These are phyloP conservation scores for Dromaius novaehollandiae DNA, from an alignment of 2,113 vertebrate genomes.

Conservation along the genomic window DNA sequence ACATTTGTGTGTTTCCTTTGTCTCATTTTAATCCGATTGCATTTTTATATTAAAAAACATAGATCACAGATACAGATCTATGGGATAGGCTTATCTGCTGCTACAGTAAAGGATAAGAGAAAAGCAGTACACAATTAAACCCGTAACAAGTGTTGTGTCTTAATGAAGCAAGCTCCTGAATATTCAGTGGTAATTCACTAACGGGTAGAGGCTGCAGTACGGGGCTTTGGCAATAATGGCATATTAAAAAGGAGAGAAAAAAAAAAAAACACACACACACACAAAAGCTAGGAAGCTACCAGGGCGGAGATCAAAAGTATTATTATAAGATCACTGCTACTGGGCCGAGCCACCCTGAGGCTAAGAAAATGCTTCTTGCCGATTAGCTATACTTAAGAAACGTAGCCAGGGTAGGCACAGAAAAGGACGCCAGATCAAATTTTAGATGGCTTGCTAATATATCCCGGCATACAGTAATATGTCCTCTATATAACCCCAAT, in stretches of 20 bases:
- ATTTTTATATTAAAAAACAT: slow-evolving; percentile 32
- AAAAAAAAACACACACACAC: background rate
- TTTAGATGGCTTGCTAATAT: slow-evolving; percentile 37
- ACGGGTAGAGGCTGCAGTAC: background rate
- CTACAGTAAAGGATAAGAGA: slow-evolving; percentile 22
- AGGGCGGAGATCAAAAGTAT: slow-evolving; percentile 21
- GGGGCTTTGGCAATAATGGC: slow-evolving; percentile 11
- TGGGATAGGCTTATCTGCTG: slow-evolving; percentile 6
- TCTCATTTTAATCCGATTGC: background rate
- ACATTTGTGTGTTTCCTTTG: background rate
- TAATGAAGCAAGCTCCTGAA: slow-evolving; percentile 47
- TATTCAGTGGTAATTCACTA: slow-evolving; percentile 40
- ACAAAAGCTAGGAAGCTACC: slow-evolving; percentile 5
- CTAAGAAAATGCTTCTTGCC: slow-evolving; percentile 1
- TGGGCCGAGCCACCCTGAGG: background rate
- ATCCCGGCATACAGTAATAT: slow-evolving; percentile 29
- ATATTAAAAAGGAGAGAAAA: background rate
- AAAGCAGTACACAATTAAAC: slow-evolving; percentile 41
- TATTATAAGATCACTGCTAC: background rate
- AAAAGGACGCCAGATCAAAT: slow-evolving; percentile 31
- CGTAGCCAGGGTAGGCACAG: background rate
- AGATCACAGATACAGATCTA: background rate
- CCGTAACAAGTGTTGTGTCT: slow-evolving; percentile 32
- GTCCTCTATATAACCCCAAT: slow-evolving; percentile 57
- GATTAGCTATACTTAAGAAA: slow-evolving; percentile 3